Evolutionary conservation across 1,140 invertebrate genomes (phyloP).

Genomic region (Chironomus tepperi): DNA sequence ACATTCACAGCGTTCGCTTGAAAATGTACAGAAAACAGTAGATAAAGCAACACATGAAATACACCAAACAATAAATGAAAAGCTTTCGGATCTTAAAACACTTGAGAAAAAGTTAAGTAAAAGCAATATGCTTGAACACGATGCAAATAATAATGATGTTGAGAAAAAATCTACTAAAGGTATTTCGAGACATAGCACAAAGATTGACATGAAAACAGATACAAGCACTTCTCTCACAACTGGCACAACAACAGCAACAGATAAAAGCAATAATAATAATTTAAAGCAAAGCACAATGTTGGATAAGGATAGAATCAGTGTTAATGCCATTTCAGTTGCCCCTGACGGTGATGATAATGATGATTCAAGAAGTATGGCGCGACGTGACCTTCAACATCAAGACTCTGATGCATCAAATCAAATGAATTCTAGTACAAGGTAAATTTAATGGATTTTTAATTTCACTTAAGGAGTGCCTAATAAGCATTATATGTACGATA

Average conservation of each 20-base stretch:
- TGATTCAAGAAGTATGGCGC: not conserved
- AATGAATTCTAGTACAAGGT: conserved; percentile 21
- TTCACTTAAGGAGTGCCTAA: not conserved
- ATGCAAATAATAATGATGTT: conserved; percentile 20
- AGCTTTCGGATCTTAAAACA: conserved; percentile 35
- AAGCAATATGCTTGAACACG: conserved; percentile 3
- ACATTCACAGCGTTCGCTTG: conserved; percentile 34
- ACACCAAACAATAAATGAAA: conserved; percentile 37
- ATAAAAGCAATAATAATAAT: not conserved
- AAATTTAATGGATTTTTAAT: conserved; percentile 19
- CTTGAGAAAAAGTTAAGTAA: conserved; percentile 31
- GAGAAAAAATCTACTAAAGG: not conserved
- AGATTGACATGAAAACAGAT: not conserved
- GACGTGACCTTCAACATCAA: not conserved
- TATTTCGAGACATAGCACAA: conserved; percentile 17
- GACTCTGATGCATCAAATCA: not conserved
- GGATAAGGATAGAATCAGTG: conserved; percentile 19
- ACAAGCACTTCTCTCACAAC: not conserved
- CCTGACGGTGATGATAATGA: not conserved
- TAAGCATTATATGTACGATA: not conserved
- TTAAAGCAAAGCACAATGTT: not conserved
- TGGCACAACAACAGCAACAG: not conserved
- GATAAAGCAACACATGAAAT: conserved; percentile 36
- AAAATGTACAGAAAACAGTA: conserved; percentile 35
- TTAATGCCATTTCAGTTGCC: conserved; percentile 5